Conservation (phyloP, 2,888 invertebrate species). For the Eristalis intricaria region DNA sequence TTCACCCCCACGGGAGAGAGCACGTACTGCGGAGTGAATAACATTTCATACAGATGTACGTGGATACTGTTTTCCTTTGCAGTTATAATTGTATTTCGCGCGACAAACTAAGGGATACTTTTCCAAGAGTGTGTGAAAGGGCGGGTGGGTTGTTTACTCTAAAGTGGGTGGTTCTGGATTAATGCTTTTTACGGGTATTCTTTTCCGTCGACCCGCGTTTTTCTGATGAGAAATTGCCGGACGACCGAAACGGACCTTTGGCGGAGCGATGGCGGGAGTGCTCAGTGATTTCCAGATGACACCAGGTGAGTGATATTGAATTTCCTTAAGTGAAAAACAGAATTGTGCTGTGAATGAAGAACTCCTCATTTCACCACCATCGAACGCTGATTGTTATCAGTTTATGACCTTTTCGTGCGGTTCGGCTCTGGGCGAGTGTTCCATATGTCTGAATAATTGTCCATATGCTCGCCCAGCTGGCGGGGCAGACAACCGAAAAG, state of each 20-base stretch:
- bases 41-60: constrained; percentile 25
- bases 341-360: neutral
- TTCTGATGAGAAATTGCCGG: neutral
- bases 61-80: constrained; percentile 23
- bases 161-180: constrained; percentile 10
- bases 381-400: neutral
- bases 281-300: neutral
- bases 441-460: neutral
- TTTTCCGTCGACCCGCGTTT: neutral
- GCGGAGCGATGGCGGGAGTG: neutral
- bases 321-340: neutral
- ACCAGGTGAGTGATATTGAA: constrained; percentile 1
- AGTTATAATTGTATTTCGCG: constrained; percentile 36
- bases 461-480: constrained; percentile 56
- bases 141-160: constrained; percentile 15
- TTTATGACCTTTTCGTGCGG: neutral
- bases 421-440: neutral
- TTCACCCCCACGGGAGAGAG: constrained; percentile 6
- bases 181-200: neutral
- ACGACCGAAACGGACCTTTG: neutral
- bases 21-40: constrained; percentile 41
- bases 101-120: constrained; percentile 44
- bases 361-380: neutral
- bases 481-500: neutral
- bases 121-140: constrained; percentile 1